Evolutionary conservation across 2,113 vertebrate species (phyloP).

Genomic region (Dicaeum eximium): DNA sequence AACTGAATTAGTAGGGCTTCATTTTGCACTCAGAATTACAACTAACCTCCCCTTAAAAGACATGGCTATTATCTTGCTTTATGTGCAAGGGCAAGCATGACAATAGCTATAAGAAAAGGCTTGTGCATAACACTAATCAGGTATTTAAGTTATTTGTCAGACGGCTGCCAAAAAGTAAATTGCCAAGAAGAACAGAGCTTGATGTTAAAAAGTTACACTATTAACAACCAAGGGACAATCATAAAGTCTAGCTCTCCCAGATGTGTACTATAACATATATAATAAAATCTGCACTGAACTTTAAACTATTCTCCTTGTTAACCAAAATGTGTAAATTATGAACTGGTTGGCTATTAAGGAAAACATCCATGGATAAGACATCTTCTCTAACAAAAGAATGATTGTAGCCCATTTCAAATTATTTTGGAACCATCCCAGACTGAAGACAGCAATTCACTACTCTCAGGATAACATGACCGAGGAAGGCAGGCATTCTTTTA

Average conservation of each 20-base stretch:
- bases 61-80: background rate
- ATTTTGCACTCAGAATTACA: background rate
- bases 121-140: background rate
- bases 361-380: background rate
- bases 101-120: background rate
- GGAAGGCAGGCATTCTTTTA: slow-evolving; percentile 42
- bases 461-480: background rate
- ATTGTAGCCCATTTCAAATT: slow-evolving; percentile 34
- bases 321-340: slow-evolving; percentile 31
- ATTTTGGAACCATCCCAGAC: slow-evolving; percentile 39
- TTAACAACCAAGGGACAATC: background rate
- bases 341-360: slow-evolving; percentile 24
- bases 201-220: background rate
- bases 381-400: slow-evolving; percentile 53
- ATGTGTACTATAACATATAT: background rate
- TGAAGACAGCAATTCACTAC: slow-evolving; percentile 6
- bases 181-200: background rate
- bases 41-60: background rate
- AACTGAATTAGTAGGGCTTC: background rate
- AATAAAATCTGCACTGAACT: slow-evolving; percentile 24
- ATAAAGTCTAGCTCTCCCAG: background rate
- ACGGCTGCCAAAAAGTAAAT: background rate
- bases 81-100: background rate
- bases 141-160: background rate
- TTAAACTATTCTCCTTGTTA: slow-evolving; percentile 27